Evolutionary conservation across 2,113 vertebrate genomes (phyloP), one percentile per base, ranked within the genome.

Genomic region (Pluvialis apricaria): DNA sequence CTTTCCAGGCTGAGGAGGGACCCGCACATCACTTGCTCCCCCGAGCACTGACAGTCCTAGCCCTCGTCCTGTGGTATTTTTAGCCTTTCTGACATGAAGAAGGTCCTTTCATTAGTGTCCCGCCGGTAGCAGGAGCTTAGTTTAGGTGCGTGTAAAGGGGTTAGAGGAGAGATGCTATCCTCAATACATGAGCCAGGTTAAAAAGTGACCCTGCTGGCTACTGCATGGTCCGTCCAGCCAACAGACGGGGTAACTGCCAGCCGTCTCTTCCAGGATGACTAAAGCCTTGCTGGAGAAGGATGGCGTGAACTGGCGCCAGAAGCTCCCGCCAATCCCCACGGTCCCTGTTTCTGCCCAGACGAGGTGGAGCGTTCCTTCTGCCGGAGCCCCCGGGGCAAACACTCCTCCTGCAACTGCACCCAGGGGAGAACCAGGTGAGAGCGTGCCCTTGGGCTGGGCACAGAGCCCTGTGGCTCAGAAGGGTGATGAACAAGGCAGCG

Each of bases 301-400:
- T 38, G 99, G 99, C 0, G 95, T 95, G 2, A 97, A 98, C 21
- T 99, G 99, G 99, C 98, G 99, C 78, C 98, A 99, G 92, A 99
- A 99, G 94, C 98, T 99, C 61, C 99, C 99, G 0, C 97, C 98
- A 15, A 98, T 99, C 94, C 99, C 99, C 18, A 85, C 98, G 0
- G 99, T 99, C 15, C 99, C 99, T 3, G 20, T 99, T 92, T 98
- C 98, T 20, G 97, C 98, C 51, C 98, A 98, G 97, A 98, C 77
- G 29, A 98, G 98, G 60, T 98, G 99, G 82, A 91, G 86, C 29
- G 9, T 54, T 82, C 82, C 90, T 82, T 91, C 97, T 93, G 85
- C 82, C 0, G 70, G 87, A 93, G 88, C 78, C 65, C 91, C 96
- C 14, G 70, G 42, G 58, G 92, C 93, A 88, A 97, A 58, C 38